Evolutionary conservation across 2,888 invertebrate genomes (phyloP).

Genomic region (Aporophyla lueneburgensis): DNA sequence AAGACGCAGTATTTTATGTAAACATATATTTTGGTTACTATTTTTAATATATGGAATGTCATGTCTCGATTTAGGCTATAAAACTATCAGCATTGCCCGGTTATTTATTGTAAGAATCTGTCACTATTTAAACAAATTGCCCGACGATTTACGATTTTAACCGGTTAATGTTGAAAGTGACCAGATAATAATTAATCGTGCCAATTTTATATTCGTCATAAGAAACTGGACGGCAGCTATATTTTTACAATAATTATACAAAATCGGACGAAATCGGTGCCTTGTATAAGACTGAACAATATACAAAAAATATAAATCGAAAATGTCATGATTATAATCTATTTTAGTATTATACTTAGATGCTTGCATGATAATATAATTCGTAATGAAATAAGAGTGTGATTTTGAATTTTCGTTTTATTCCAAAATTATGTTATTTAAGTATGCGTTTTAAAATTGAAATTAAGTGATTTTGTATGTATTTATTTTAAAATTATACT

Average conservation of each 20-base stretch:
- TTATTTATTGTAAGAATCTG: slow-evolving; percentile 13
- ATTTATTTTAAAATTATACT: slow-evolving; percentile 38
- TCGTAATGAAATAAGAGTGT: slow-evolving; percentile 50
- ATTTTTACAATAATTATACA: slow-evolving; percentile 69
- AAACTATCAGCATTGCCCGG: slow-evolving; percentile 20
- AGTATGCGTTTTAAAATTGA: slow-evolving; percentile 51
- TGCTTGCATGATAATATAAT: slow-evolving; percentile 57
- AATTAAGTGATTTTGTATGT: slow-evolving; percentile 57
- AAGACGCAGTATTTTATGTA: slow-evolving; percentile 62
- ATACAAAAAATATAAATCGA: slow-evolving; percentile 63
- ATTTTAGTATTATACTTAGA: slow-evolving; percentile 39
- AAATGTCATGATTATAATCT: slow-evolving; percentile 42
- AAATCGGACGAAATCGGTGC: slow-evolving; percentile 80
- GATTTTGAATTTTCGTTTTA: slow-evolving; percentile 57
- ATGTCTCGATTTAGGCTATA: slow-evolving; percentile 59
- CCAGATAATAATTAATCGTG: slow-evolving; percentile 58
- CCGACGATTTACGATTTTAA: not conserved
- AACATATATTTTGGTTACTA: slow-evolving; percentile 59
- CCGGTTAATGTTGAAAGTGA: slow-evolving; percentile 29
- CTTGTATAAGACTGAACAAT: slow-evolving; percentile 83
- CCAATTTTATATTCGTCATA: slow-evolving; percentile 55
- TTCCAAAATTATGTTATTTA: slow-evolving; percentile 52
- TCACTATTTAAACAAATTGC: slow-evolving; percentile 1
- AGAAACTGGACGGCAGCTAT: slow-evolving; percentile 68
- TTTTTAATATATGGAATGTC: slow-evolving; percentile 53